phyloP scores from a whole-genome alignment of 2,888 invertebrate species.

The Drosophila villosipedis region DNA sequence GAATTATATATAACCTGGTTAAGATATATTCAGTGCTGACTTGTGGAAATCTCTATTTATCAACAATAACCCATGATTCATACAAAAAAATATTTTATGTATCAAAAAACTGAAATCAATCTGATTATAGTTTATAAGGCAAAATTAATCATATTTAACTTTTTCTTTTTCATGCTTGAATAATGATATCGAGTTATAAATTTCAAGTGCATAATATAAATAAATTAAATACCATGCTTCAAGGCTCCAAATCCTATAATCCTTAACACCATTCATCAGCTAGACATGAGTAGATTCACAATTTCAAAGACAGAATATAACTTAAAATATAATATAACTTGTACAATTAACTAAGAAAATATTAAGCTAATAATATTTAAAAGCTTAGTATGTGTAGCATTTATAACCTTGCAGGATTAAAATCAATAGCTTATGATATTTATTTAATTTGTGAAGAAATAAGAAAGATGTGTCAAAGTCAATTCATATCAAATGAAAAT shows the following conservation, averaged over 20 bases:
- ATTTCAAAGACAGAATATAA: too few species aligned
- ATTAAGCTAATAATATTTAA: neutral
- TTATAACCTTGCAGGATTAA: neutral
- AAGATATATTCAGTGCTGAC: neutral
- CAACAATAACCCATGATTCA: neutral
- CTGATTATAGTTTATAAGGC: neutral
- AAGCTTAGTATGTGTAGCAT: neutral
- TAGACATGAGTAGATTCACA: neutral
- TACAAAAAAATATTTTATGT: neutral
- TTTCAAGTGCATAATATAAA: neutral
- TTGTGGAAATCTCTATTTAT: neutral
- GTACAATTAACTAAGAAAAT: too few species aligned
- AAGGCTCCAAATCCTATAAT: too few species aligned
- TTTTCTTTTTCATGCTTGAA: neutral
- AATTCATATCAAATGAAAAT: neutral
- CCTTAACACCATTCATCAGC: neutral
- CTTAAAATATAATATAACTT: neutral
- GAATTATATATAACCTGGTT: neutral
- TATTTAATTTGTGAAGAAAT: neutral
- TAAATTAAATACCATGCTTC: neutral
- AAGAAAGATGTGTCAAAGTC: neutral
- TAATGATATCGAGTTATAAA: neutral
- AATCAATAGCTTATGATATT: neutral
- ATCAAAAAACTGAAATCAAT: neutral
- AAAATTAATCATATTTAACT: neutral